Base-by-base conservation (phyloP, 2,113 vertebrate genomes). In the Vombatus ursinus region DNA sequence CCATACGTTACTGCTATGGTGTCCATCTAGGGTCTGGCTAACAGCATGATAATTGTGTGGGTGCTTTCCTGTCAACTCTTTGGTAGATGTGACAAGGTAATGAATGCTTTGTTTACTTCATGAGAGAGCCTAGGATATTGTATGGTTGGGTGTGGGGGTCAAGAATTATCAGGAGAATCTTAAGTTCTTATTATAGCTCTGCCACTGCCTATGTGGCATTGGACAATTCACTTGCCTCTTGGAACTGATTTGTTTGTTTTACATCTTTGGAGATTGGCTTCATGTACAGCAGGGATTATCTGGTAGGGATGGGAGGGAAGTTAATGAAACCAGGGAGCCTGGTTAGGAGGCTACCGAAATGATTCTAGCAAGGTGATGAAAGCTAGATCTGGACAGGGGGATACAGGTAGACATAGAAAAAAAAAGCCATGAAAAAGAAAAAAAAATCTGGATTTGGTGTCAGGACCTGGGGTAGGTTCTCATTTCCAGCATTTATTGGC, bases 21-120 rank as follows among this genome's bases (percentile, higher is more conserved):
- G 99, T 10, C 99, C 99, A 97, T 99, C 99, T 91, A 99, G 91
- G 0, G 99, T 99, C 98, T 99, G 99, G 98, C 99, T 99, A 93
- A 99, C 99, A 49, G 99, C 99, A 10, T 99, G 99, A 97, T 99
- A 99, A 97, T 99, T 99, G 97, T 99, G 99, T 2, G 99, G 99
- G 47, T 99, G 99, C 97, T 99, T 99, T 44, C 99, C 99, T 0
- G 99, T 99, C 98, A 99, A 98, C 31, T 44, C n/a, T 84, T 84
- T 84, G 6, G 5, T 44, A 23, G n/a, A 84, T 84, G 16, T 84
- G 68, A 84, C 19, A 44, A 84, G 61, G 61, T n/a, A 77, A n/a
- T 77, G 37, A 77, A 22, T 44, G 19, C 16, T 44, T 44, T 1
- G 3, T 44, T 84, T n/a, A 44, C 19, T 84, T 84, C 22, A 84